phyloP scores from a whole-genome alignment of 2,797 vertebrate genomes.

The Pitangus sulphuratus region DNA sequence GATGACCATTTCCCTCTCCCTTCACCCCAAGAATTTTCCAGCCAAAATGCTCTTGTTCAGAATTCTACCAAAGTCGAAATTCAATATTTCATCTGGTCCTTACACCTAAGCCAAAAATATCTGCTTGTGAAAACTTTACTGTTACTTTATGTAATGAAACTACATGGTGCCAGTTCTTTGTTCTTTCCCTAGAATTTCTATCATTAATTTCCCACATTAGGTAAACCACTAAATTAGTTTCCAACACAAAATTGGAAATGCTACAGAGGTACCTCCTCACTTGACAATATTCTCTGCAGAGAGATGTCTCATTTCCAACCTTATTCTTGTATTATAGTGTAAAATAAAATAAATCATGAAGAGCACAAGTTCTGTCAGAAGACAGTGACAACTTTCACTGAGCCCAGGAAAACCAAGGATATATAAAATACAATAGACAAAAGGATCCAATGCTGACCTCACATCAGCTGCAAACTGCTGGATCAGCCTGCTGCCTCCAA shows the following conservation, averaged over 20 bases:
- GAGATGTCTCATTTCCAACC: background rate
- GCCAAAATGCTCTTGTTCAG: background rate
- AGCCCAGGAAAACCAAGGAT: background rate
- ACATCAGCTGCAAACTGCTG: background rate
- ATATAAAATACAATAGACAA: background rate
- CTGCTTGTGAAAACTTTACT: background rate
- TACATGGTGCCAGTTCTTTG: background rate
- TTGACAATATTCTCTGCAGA: background rate
- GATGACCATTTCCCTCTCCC: background rate
- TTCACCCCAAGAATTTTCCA: background rate
- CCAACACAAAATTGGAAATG: background rate
- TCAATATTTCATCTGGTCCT: background rate
- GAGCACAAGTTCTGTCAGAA: background rate
- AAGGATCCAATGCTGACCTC: conserved; percentile 2
- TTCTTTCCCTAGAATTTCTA: background rate
- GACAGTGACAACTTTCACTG: background rate
- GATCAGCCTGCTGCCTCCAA: conserved; percentile 12
- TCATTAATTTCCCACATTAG: background rate
- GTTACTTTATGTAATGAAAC: background rate
- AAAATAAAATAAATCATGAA: background rate
- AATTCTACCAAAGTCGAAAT: background rate
- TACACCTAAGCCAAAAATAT: background rate
- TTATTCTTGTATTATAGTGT: background rate
- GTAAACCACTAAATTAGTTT: background rate
- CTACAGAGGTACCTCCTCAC: background rate